Evolutionary conservation across 2,797 vertebrate genomes (phyloP).

Genomic region (Okamejei kenojei): DNA sequence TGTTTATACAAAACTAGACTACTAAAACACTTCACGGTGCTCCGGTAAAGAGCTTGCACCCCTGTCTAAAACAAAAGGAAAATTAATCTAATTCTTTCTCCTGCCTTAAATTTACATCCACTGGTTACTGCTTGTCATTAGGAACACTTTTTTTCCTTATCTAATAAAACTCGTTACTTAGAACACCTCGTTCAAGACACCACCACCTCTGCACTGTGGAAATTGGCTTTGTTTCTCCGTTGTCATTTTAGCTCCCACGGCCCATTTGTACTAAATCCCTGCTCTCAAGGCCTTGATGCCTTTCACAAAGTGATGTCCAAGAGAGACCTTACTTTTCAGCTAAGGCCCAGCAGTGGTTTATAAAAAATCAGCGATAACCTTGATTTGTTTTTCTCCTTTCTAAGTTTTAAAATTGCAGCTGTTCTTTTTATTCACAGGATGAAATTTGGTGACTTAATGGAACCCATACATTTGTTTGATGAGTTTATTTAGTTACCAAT

Average conservation of each 20-base stretch:
- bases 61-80: not conserved
- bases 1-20: not conserved
- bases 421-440: not conserved
- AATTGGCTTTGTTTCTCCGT: not conserved
- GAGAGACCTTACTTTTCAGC: not conserved
- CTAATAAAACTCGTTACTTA: not conserved
- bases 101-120: not conserved
- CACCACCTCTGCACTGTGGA: not conserved
- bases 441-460: not conserved
- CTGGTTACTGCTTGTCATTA: not conserved
- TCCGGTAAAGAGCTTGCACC: too few relatives aligned
- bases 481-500: not conserved
- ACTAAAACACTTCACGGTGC: not conserved
- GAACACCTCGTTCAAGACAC: not conserved
- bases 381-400: not conserved
- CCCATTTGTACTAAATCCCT: not conserved
- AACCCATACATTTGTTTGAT: not conserved
- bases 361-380: not conserved
- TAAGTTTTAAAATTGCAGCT: not conserved
- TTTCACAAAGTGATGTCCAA: not conserved
- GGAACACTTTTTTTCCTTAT: not conserved
- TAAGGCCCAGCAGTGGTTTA: not conserved
- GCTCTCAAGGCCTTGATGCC: not conserved
- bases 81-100: not conserved
- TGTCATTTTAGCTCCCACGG: not conserved